These are phyloP conservation scores for Villa cingulata DNA, from an alignment of 2,888 invertebrate species.

Conservation along the genomic window DNA sequence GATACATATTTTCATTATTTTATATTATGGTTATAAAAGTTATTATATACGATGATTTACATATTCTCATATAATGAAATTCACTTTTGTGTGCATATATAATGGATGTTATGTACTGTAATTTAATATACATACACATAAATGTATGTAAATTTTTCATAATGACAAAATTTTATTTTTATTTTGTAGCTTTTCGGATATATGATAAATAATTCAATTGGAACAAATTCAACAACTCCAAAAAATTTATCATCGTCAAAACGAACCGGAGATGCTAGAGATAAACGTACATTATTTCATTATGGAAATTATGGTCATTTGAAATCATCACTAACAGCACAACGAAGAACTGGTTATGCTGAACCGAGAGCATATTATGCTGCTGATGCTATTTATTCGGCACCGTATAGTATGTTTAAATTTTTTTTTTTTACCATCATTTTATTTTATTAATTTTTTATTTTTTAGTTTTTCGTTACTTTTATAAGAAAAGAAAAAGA, in stretches of 20 bases:
- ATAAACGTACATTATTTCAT: slow-evolving; percentile 30
- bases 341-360: slow-evolving; percentile 24
- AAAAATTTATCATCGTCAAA: slow-evolving; percentile 11
- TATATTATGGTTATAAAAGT: background rate
- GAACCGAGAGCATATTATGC: slow-evolving; percentile 22
- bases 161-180: too few species aligned
- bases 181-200: background rate
- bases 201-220: background rate
- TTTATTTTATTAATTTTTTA: background rate
- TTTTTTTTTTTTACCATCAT: background rate
- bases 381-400: slow-evolving; percentile 23
- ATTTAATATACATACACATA: background rate
- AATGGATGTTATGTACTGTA: background rate
- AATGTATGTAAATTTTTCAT: background rate
- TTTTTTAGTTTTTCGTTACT: background rate
- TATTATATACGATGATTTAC: background rate
- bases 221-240: slow-evolving; percentile 3
- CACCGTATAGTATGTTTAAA: slow-evolving; percentile 20
- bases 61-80: background rate
- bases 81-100: background rate
- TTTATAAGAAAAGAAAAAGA: background rate
- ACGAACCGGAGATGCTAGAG: slow-evolving; percentile 25
- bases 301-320: slow-evolving; percentile 23
- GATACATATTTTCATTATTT: background rate
- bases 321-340: slow-evolving; percentile 22